Conservation (phyloP, 2,888 invertebrate genomes). For the Scaptomyza tumidula region DNA sequence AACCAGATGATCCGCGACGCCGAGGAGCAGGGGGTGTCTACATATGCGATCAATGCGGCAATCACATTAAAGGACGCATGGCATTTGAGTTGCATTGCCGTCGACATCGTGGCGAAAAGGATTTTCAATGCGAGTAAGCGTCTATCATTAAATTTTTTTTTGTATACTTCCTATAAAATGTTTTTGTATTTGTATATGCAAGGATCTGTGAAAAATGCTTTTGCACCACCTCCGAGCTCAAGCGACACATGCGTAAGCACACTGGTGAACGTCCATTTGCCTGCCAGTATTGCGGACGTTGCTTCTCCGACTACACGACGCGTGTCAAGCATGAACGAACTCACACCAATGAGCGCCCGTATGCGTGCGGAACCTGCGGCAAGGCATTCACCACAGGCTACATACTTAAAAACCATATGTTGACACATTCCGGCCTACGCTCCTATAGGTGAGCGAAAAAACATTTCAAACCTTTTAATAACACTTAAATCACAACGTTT, state of each 20-base stretch:
- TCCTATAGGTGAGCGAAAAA: slow-evolving; percentile 62
- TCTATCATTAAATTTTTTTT: not conserved
- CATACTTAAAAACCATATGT: slow-evolving; percentile 71
- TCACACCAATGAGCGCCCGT: slow-evolving; percentile 78
- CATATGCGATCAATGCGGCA: slow-evolving; percentile 71
- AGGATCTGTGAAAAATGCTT: slow-evolving; percentile 72
- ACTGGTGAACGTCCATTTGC: slow-evolving; percentile 73
- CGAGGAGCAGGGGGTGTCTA: slow-evolving; percentile 69
- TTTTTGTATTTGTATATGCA: not conserved
- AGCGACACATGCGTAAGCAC: slow-evolving; percentile 74
- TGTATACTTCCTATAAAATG: not conserved
- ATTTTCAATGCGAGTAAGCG: slow-evolving; percentile 71
- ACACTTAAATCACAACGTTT: not conserved
- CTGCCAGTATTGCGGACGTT: slow-evolving; percentile 71
- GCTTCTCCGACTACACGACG: slow-evolving; percentile 70
- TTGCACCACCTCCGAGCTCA: slow-evolving; percentile 72
- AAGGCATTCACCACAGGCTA: slow-evolving; percentile 76
- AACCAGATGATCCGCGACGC: slow-evolving; percentile 63
- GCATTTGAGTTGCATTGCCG: slow-evolving; percentile 73
- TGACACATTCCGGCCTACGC: slow-evolving; percentile 73
- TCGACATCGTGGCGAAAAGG: slow-evolving; percentile 72
- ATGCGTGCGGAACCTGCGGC: slow-evolving; percentile 70
- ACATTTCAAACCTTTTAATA: too few species aligned
- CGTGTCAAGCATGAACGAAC: slow-evolving; percentile 73
- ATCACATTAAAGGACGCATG: slow-evolving; percentile 73